phyloP scores from a whole-genome alignment of 2,113 vertebrate species.

The Rattus norvegicus region DNA sequence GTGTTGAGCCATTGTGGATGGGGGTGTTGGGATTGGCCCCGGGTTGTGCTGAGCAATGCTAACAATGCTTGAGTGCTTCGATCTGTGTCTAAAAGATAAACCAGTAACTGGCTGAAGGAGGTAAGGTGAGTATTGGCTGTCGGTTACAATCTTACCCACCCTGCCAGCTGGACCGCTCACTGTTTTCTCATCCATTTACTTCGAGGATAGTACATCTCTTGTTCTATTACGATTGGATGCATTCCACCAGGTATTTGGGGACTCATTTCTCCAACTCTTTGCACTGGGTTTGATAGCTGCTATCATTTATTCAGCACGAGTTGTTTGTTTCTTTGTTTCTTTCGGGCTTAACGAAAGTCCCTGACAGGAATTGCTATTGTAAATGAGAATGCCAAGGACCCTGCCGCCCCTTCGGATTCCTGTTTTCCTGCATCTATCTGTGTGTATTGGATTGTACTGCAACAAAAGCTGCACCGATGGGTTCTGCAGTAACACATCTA shows the following conservation, averaged over 20 bases:
- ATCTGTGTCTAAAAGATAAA: neutral
- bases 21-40: accelerated
- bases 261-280: neutral
- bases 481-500: neutral
- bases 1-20: too few species aligned
- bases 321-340: neutral
- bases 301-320: neutral
- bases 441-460: neutral
- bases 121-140: accelerated
- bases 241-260: too few species aligned
- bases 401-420: accelerated
- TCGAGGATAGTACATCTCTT: neutral
- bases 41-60: neutral
- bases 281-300: neutral
- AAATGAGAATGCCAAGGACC: neutral
- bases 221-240: accelerated
- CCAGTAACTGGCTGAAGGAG: neutral
- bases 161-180: too few species aligned
- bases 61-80: neutral
- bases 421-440: neutral
- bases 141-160: neutral
- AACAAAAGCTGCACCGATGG: neutral
- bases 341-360: neutral
- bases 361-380: too few species aligned
- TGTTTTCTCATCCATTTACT: neutral